phyloP scores from a whole-genome alignment of 2,888 invertebrate species.

The Chorisops tibialis region DNA sequence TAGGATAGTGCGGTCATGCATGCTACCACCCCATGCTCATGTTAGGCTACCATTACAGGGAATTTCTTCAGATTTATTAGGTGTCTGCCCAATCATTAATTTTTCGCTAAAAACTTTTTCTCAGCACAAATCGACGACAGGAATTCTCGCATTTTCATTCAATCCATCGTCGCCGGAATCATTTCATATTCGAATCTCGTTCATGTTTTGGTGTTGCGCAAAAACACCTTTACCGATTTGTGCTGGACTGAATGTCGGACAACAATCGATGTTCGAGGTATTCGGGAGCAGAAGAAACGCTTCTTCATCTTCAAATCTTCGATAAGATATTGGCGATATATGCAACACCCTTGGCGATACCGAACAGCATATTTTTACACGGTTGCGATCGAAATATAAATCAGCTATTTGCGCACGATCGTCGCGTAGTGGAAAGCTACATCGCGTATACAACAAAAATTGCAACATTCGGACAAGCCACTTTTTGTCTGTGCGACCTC shows the following conservation, averaged over 20 bases:
- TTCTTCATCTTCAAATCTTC: conserved; percentile 1
- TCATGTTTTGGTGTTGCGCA: background rate
- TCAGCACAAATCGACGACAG: background rate
- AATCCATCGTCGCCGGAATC: conserved; percentile 5
- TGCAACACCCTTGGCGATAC: conserved; percentile 18
- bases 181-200: conserved; percentile 19
- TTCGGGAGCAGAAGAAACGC: conserved; percentile 5
- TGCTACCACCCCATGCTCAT: too few species aligned
- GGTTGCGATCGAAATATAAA: conserved; percentile 54
- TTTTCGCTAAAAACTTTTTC: conserved; percentile 21
- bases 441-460: too few species aligned
- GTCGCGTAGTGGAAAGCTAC: background rate
- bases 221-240: conserved; percentile 6
- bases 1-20: too few species aligned
- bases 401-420: conserved; percentile 39
- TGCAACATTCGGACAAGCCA: too few species aligned
- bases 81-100: conserved; percentile 26
- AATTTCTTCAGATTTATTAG: conserved; percentile 16
- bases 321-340: conserved; percentile 2
- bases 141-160: background rate
- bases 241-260: background rate
- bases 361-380: conserved; percentile 53
- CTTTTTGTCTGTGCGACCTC: too few species aligned
- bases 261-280: conserved; percentile 20
- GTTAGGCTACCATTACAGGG: too few species aligned